Conservation (phyloP, 37 sponge, comb jelly and placozoan species). For the Eunapius fragilis region DNA sequence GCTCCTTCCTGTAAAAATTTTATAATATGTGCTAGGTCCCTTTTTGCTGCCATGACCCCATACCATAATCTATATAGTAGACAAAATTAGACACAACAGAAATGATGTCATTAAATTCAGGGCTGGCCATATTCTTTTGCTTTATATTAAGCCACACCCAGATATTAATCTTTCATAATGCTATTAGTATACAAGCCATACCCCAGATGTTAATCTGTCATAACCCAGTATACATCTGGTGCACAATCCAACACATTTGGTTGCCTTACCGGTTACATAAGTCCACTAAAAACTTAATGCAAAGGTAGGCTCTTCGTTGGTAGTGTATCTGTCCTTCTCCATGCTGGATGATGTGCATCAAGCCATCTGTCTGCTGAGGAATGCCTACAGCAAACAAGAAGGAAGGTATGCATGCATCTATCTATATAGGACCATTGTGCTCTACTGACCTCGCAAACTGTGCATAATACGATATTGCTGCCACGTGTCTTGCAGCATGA, state of each 20-base stretch:
- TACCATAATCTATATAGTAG: no score
- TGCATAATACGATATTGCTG: slow-evolving; percentile 61
- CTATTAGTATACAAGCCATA: no score
- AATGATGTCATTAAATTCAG: no score
- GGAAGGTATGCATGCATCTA: neutral
- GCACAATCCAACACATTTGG: neutral
- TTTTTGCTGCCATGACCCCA: no score
- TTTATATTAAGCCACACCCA: no score
- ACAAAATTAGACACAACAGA: no score
- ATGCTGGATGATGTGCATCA: slow-evolving; percentile 76
- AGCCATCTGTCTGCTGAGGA: slow-evolving; percentile 66
- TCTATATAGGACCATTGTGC: neutral
- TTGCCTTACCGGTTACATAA: slow-evolving; percentile 64
- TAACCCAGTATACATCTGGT: neutral
- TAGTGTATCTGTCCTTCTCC: slow-evolving; percentile 61
- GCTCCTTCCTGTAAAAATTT: no score
- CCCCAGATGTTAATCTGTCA: neutral
- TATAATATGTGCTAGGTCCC: no score
- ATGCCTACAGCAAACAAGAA: slow-evolving; percentile 16
- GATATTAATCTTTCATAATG: no score
- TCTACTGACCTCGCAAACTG: slow-evolving; percentile 53
- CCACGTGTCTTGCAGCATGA: slow-evolving; percentile 88
- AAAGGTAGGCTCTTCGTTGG: slow-evolving; percentile 87
- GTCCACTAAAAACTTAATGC: slow-evolving; percentile 78
- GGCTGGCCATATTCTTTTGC: no score